Evolutionary conservation across 2,888 invertebrate species (phyloP).

Genomic region (Athalia circularis): DNA sequence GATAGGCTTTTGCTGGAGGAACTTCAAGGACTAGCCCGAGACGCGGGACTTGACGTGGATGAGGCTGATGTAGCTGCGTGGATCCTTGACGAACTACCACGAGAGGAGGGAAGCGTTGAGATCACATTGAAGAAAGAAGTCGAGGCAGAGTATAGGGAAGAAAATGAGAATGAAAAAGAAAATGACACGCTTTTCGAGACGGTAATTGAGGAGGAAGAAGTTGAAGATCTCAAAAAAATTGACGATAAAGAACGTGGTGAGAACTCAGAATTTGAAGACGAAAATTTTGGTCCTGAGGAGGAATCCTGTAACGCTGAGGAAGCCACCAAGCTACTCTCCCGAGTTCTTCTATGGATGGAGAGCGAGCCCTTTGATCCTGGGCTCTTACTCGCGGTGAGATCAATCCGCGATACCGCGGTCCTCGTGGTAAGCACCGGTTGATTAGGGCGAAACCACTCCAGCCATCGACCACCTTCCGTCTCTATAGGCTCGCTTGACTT

Average conservation of each 20-base stretch:
- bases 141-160: conserved; percentile 53
- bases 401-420: conserved; percentile 70
- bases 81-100: conserved; percentile 62
- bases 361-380: conserved; percentile 74
- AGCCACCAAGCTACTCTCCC: conserved; percentile 71
- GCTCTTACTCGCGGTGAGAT: conserved; percentile 68
- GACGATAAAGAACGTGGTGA: conserved; percentile 51
- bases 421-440: conserved; percentile 66
- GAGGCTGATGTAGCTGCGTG: conserved; percentile 63
- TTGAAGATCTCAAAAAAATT: neutral
- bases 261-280: conserved; percentile 51
- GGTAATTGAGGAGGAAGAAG: conserved; percentile 49
- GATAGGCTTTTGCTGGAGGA: conserved; percentile 60
- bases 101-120: conserved; percentile 59
- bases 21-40: conserved; percentile 59
- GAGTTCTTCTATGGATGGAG: conserved; percentile 75
- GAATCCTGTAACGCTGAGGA: conserved; percentile 70
- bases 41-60: conserved; percentile 61
- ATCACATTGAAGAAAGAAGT: conserved; percentile 57
- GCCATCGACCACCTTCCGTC: conserved; percentile 35
- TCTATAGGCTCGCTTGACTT: conserved; percentile 32
- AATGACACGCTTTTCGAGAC: neutral
- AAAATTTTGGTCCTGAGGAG: conserved; percentile 57
- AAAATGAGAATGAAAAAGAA: conserved; percentile 40
- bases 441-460: conserved; percentile 45